Evolutionary conservation across 1,140 invertebrate species (phyloP).

Genomic region (Lutraria rhynchaena): DNA sequence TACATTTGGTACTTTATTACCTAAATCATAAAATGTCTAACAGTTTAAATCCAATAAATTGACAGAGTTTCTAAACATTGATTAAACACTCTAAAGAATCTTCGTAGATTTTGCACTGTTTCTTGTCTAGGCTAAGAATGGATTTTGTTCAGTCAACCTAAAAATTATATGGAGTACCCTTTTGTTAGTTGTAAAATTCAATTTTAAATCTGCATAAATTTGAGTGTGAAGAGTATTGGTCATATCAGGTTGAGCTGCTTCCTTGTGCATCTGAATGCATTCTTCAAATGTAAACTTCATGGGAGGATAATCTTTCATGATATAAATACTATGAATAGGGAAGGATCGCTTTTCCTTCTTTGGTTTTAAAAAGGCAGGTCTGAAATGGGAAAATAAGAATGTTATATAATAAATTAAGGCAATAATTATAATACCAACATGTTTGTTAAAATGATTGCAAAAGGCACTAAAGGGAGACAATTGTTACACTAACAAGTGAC

Average conservation of each 20-base stretch:
- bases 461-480: too few species aligned
- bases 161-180: slow-evolving; percentile 62
- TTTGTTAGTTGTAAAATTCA: slow-evolving; percentile 72
- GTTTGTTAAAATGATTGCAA: too few species aligned
- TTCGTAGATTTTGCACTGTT: not conserved
- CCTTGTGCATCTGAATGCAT: slow-evolving; percentile 69
- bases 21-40: too few species aligned
- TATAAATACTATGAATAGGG: slow-evolving; percentile 75
- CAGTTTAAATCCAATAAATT: not conserved
- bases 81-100: not conserved
- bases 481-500: too few species aligned
- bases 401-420: too few species aligned
- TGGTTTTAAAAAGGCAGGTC: not conserved
- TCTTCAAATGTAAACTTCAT: slow-evolving; percentile 64
- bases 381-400: slow-evolving; percentile 1
- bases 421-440: too few species aligned
- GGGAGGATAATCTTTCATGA: slow-evolving; percentile 65
- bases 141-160: not conserved
- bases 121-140: not conserved
- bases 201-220: slow-evolving; percentile 70
- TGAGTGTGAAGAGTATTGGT: slow-evolving; percentile 67
- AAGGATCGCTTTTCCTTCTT: slow-evolving; percentile 19
- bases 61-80: not conserved
- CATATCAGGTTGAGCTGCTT: slow-evolving; percentile 75
- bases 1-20: too few species aligned